A percentile compares a stretch with the other conserved stretches of the same genome.
Evolutionary conservation across 2,888 invertebrate species (phyloP).

Genomic region (Zygaena filipendulae): DNA sequence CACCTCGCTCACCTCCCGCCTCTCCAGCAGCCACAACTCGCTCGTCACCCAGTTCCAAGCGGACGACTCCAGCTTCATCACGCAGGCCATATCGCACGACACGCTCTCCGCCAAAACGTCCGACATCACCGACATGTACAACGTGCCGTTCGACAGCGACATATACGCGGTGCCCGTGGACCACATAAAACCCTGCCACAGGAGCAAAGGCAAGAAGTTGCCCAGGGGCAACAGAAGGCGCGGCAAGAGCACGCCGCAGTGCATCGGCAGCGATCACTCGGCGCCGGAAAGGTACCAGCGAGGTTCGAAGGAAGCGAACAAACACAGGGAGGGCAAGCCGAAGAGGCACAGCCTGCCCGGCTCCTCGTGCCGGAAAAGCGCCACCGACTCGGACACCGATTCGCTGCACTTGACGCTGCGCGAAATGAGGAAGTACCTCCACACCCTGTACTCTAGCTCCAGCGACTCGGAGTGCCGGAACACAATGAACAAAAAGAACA

Average conservation of each 20-base stretch:
- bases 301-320: slow-evolving; percentile 38
- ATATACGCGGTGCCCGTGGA: slow-evolving; percentile 89
- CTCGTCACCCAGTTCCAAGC: slow-evolving; percentile 79
- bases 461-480: slow-evolving; percentile 71
- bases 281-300: slow-evolving; percentile 35
- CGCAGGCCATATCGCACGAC: slow-evolving; percentile 90
- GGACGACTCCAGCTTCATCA: slow-evolving; percentile 88
- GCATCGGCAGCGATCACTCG: slow-evolving; percentile 24
- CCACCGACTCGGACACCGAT: slow-evolving; percentile 72
- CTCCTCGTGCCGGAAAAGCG: slow-evolving; percentile 67
- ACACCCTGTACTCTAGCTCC: slow-evolving; percentile 82
- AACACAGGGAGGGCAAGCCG: slow-evolving; percentile 47
- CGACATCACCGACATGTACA: slow-evolving; percentile 86
- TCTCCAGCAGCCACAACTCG: slow-evolving; percentile 88
- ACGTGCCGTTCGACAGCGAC: slow-evolving; percentile 89
- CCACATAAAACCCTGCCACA: slow-evolving; percentile 73
- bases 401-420: slow-evolving; percentile 84
- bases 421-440: slow-evolving; percentile 85
- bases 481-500: slow-evolving; percentile 56
- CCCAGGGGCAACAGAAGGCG: slow-evolving; percentile 46
- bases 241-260: slow-evolving; percentile 39
- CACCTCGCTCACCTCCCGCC: slow-evolving; percentile 79
- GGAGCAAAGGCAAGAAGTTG: slow-evolving; percentile 45
- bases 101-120: slow-evolving; percentile 75
- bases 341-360: slow-evolving; percentile 79